phyloP scores from a whole-genome alignment of 2,113 vertebrate genomes.

The Takifugu flavidus region DNA sequence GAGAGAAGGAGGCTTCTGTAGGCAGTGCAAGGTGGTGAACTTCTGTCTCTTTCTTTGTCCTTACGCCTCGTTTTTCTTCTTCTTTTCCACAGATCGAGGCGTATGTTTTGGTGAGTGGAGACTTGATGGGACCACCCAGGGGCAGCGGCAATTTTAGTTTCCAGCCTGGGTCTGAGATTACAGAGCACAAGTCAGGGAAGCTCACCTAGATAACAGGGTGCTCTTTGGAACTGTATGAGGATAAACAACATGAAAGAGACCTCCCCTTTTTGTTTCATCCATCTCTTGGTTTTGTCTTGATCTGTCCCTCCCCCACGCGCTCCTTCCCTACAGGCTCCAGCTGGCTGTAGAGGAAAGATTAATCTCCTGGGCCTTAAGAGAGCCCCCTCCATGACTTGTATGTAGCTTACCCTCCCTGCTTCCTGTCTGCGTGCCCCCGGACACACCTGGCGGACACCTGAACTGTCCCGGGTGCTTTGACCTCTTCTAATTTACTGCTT shows the following conservation, averaged over 20 bases:
- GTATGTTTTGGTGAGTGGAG: conserved; percentile 87
- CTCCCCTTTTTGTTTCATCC: conserved; percentile 14
- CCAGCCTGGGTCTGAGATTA: conserved; percentile 64
- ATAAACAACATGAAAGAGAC: conserved; percentile 67
- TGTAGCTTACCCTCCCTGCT: not conserved
- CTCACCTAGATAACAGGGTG: conserved; percentile 71
- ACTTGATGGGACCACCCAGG: conserved; percentile 62
- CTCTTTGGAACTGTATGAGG: conserved; percentile 43
- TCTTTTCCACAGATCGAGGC: conserved; percentile 82
- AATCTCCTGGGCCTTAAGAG: conserved; percentile 14
- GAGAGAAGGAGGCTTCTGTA: conserved; percentile 2
- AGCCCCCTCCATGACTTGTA: conserved; percentile 9
- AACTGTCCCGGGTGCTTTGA: not conserved
- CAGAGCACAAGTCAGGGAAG: conserved; percentile 57
- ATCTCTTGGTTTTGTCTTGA: conserved; percentile 13
- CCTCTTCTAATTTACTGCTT: conserved; percentile 5
- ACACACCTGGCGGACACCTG: not conserved
- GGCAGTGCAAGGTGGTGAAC: conserved; percentile 13
- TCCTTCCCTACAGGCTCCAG: conserved; percentile 4
- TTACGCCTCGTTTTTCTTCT: conserved; percentile 32
- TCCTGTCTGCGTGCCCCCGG: not conserved
- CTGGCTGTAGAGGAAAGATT: conserved; percentile 15
- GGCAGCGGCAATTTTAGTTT: conserved; percentile 57
- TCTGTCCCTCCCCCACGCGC: not conserved
- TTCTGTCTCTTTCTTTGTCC: conserved; percentile 21